Percentiles rank a stretch among this genome's conserved stretches.
Conservation (phyloP, 2,113 vertebrate species). For the Meriones unguiculatus region DNA sequence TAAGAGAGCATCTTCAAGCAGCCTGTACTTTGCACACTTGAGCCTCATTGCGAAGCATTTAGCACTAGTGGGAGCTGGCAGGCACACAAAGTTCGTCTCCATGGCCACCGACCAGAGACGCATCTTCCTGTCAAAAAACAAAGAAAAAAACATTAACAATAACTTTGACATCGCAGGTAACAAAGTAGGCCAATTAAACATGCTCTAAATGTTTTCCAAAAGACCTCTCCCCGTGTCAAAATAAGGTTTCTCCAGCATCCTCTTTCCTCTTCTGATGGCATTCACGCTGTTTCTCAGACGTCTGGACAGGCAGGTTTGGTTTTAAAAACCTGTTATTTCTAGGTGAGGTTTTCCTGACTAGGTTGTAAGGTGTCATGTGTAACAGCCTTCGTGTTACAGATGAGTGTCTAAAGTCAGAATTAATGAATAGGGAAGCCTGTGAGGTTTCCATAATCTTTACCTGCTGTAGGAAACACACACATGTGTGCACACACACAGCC, state of each 20-base stretch:
- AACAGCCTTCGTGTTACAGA: neutral
- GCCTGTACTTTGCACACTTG: neutral
- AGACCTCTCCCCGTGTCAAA: conserved; percentile 9
- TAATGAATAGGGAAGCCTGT: neutral
- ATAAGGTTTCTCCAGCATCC: neutral
- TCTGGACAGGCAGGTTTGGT: neutral
- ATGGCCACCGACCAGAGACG: neutral
- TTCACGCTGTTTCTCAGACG: conserved; percentile 19
- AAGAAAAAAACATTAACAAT: conserved; percentile 44
- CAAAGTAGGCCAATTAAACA: conserved; percentile 62
- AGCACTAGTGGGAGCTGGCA: neutral
- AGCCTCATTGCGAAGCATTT: neutral
- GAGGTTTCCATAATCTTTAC: neutral
- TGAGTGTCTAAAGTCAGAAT: conserved; percentile 40
- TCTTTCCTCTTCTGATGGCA: neutral
- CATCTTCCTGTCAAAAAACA: conserved; percentile 34
- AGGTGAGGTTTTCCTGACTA: neutral
- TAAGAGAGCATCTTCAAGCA: neutral
- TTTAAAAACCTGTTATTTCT: conserved; percentile 42
- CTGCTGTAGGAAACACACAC: neutral
- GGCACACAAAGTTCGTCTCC: conserved; percentile 42
- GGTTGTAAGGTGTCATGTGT: neutral
- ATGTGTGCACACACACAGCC: neutral
- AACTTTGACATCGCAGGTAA: conserved; percentile 37
- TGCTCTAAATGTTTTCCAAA: neutral